Base-by-base conservation (phyloP, 2,113 vertebrate species). In the Colistium nudipinnis region DNA sequence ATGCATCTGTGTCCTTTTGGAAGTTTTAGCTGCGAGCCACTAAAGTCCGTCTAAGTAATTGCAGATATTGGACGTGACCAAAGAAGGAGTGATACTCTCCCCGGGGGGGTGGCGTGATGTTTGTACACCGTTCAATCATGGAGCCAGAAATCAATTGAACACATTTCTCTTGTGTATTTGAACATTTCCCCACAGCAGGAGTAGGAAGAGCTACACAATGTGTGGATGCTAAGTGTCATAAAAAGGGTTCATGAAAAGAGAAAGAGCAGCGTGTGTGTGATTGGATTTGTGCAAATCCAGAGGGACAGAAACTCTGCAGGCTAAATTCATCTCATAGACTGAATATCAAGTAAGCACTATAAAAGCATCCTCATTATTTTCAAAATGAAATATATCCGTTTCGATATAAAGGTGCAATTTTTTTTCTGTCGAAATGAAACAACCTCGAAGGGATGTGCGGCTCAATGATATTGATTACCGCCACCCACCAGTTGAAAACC, bases 21-120 rank as follows among this genome's bases (percentile, higher is more conserved):
- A 27, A 64, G 60, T 59, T n/a, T 70, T 61, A n/a, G 60, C 63
- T 51, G 30, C 0, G 12, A 31, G 76, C 41, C 74, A 63, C 54
- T 69, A 72, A 71, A 83, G 65, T 65, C 69, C 39, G 51, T 70
- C 45, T 20, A 55, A 76, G 71, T 73, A 55, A 70, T 74, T 70
- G 47, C 75, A 79, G 55, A 70, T 83, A 79, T 76, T 79, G 60
- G 61, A 83, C 61, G 67, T 67, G 78, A 82, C 65, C 43, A 49
- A 66, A 55, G 39, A 47, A 69, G 64, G 72, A 81, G 53, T 43
- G 64, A 79, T 74, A 19, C 61, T 76, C 68, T 74, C 22, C n/a
- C n/a, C n/a, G n/a, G n/a, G n/a, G n/a, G n/a, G n/a, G n/a, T n/a
- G 54, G 19, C 74, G 74, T 45, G 19, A 63, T 54, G n/a, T 65